These are phyloP conservation scores for Hypena proboscidalis DNA, from an alignment of 2,888 invertebrate species.

Conservation along the genomic window DNA sequence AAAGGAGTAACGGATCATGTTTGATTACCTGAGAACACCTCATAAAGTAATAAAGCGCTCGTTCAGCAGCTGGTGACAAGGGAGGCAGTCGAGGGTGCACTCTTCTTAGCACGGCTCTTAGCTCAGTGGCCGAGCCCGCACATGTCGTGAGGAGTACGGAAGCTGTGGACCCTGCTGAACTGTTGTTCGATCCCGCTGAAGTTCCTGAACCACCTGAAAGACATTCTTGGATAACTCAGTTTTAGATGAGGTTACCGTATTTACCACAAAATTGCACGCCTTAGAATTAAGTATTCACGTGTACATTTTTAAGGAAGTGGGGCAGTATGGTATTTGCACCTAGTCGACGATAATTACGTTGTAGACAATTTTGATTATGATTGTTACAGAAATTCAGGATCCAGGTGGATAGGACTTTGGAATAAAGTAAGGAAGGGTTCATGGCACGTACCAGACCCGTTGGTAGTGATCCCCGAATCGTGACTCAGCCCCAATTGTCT, in stretches of 20 bases:
- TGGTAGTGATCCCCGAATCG: slow-evolving; percentile 79
- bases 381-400: too few species aligned
- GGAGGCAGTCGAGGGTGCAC: slow-evolving; percentile 83
- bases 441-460: slow-evolving; percentile 75
- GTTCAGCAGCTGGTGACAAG: slow-evolving; percentile 89
- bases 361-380: too few species aligned
- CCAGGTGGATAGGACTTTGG: too few species aligned
- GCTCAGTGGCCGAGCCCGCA: slow-evolving; percentile 92
- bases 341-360: too few species aligned
- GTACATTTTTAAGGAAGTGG: too few species aligned
- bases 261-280: too few species aligned
- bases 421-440: too few species aligned
- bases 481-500: slow-evolving; percentile 74
- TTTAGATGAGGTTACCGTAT: too few species aligned
- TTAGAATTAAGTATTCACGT: too few species aligned
- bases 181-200: slow-evolving; percentile 62
- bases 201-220: slow-evolving; percentile 56
- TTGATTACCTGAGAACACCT: slow-evolving; percentile 94
- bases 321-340: too few species aligned
- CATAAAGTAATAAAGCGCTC: slow-evolving; percentile 96
- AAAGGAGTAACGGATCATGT: too few species aligned
- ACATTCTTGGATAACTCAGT: too few species aligned
- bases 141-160: slow-evolving; percentile 92
- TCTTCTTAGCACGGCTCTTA: slow-evolving; percentile 90
- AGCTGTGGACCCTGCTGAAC: slow-evolving; percentile 57